phyloP scores from a whole-genome alignment of 92 coral and sea anemone genomes.

The Actinernus sp. region DNA sequence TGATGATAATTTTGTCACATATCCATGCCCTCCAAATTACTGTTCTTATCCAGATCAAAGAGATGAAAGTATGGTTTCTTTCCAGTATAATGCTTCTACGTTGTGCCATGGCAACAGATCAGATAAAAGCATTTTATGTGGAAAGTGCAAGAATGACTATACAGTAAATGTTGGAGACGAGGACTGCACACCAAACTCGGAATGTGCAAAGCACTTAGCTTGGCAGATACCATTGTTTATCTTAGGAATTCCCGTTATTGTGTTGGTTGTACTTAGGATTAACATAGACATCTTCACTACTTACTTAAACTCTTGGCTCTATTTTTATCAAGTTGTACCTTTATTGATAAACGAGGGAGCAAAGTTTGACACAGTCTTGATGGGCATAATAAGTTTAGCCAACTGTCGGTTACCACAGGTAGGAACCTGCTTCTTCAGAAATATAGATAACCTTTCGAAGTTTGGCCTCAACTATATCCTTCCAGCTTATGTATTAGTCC shows the following conservation, averaged over 20 bases:
- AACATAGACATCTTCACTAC: conserved; percentile 83
- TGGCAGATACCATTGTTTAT: conserved; percentile 73
- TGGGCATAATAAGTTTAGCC: conserved; percentile 58
- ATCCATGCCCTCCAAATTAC: conserved; percentile 67
- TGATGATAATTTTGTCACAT: conserved; percentile 8
- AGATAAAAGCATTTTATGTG: conserved; percentile 69
- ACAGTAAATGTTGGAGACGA: conserved; percentile 76
- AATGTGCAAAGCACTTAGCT: too few species aligned
- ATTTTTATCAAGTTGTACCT: conserved; percentile 79
- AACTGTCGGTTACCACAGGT: conserved; percentile 50
- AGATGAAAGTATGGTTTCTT: conserved; percentile 7
- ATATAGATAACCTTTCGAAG: conserved; percentile 76
- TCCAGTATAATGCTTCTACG: conserved; percentile 11
- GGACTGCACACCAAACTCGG: conserved; percentile 30
- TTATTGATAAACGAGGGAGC: conserved; percentile 59
- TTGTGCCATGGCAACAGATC: conserved; percentile 67
- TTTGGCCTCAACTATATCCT: conserved; percentile 67
- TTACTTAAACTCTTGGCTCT: conserved; percentile 89
- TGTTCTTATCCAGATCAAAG: too few species aligned
- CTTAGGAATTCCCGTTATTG: conserved; percentile 43
- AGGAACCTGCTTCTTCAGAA: conserved; percentile 61
- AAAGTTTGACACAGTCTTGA: conserved; percentile 60
- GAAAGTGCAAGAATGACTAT: conserved; percentile 58
- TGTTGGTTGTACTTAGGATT: conserved; percentile 72
- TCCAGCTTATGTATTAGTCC: conserved; percentile 76